These are phyloP conservation scores for Holacanthus passer DNA, from an alignment of 2,113 vertebrate species.

Conservation along the genomic window DNA sequence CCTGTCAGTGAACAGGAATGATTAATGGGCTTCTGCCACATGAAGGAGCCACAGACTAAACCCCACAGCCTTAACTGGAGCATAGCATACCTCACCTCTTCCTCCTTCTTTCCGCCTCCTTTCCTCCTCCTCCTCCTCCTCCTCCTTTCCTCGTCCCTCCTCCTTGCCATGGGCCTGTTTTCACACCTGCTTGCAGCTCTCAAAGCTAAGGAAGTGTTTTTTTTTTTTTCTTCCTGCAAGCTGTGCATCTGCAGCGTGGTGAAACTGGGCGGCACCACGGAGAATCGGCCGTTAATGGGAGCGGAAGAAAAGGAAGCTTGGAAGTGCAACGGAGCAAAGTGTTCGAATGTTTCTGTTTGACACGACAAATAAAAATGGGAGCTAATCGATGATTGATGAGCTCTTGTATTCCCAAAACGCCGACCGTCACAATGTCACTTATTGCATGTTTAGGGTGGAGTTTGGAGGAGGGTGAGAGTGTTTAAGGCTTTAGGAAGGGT, in stretches of 20 bases:
- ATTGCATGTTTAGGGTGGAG: conserved; percentile 19
- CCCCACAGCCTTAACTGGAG: conserved; percentile 57
- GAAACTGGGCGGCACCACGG: conserved; percentile 59
- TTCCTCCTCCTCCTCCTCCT: conserved; percentile 15
- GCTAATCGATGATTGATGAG: conserved; percentile 69
- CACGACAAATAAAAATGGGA: conserved; percentile 56
- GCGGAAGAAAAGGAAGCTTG: conserved; percentile 53
- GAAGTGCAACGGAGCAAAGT: conserved; percentile 52
- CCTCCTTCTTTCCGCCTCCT: conserved; percentile 36
- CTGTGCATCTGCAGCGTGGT: conserved; percentile 56
- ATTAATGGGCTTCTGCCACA: conserved; percentile 80
- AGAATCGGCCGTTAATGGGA: conserved; percentile 59
- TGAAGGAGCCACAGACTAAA: conserved; percentile 64
- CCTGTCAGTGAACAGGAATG: conserved; percentile 73
- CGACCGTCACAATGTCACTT: conserved; percentile 1
- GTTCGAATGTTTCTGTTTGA: conserved; percentile 54
- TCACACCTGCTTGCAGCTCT: conserved; percentile 78
- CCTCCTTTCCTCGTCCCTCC: conserved; percentile 22
- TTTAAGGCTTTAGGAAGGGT: not conserved
- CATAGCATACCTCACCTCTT: conserved; percentile 50
- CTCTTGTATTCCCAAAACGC: conserved; percentile 25
- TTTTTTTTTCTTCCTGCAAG: conserved; percentile 9
- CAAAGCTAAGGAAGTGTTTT: conserved; percentile 14
- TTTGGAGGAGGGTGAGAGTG: not conserved
- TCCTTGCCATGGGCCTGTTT: conserved; percentile 62